Base-by-base conservation (phyloP, 1,140 invertebrate genomes). In the Meteorus sp. region DNA sequence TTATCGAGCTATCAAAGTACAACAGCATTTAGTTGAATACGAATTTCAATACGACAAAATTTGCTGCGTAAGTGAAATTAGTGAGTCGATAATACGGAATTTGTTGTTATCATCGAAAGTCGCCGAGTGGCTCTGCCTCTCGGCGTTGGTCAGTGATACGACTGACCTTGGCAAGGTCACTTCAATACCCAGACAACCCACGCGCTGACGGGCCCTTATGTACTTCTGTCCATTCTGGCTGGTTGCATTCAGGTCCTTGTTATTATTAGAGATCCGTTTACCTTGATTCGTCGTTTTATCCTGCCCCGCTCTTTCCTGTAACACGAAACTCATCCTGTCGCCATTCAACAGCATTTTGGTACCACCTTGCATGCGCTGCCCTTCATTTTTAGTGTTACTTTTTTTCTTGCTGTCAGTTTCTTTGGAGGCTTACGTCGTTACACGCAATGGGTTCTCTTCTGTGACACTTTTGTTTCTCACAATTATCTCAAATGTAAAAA, bases 121-220 rank as follows among this genome's bases (percentile, higher is more conserved):
- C 37, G 63, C 60, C 60, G 59, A 53, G 68, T 74, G 72, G 70
- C 72, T 72, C 52, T 73, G 65, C 62, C 64, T 66, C 52, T 66
- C 62, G 72, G 70, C 66, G 45, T 54, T 73, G 71, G 65, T 67
- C 74, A 75, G 69, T 74, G 68, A 65, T 59, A 64, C 17, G 29
- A 54, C 64, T 76, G 71, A 75, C 75, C 75, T 76, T 77, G 70
- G 61, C 75, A 77, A 77, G 75, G 75, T 77, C 73, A 76, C 62
- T 27, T 31, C 27, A 37, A 56, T 63, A 60, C 69, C 66, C 64
- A 61, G 69, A 74, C 72, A 69, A 69, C 61, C 66, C 63, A 68
- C 60, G 59, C 37, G 31, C 25, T 48, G 60, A 64, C 68, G 67
- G 66, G 67, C 69, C 59, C 61, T 52, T 45, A 58, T 47, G 61